Evolutionary conservation across 2,797 vertebrate species (phyloP), one percentile per base, ranked within the genome.

Genomic region (Gambelia wislizenii): DNA sequence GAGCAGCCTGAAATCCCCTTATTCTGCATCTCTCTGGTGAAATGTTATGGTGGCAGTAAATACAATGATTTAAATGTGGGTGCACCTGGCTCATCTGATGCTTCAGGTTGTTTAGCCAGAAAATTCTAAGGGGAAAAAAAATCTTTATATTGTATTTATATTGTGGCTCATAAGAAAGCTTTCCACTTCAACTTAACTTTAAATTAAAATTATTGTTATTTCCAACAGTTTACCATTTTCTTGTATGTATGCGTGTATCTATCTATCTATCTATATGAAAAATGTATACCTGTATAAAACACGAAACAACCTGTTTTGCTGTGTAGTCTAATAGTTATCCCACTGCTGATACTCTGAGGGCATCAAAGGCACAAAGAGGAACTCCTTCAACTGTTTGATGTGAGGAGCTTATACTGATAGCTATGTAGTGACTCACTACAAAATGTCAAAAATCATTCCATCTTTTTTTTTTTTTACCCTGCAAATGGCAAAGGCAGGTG

Each of bases 401-500:
- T n/a, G 44, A n/a, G 33, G 72, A 77, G 72, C 72, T 92, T 92
- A 85, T 14, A 14, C 86, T 85, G 89, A 83, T 7, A 74, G 14
- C 91, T 86, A 42, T 78, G 42, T 74, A 83, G 84, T 89, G 85
- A 87, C 83, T 89, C 85, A 61, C 39, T 69, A 49, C 83, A 91
- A 72, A 83, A 83, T 39, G 2, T 86, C 61, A 83, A 67, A 70
- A 90, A n/a, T n/a, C n/a, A n/a, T n/a, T n/a, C n/a, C n/a, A n/a
- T n/a, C n/a, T 22, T 59, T 59, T 59, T 22, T 59, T 52, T 49
- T 81, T 87, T 39, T 52, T 52, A 27, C 44, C 27, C 33, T 9
- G 33, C 75, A 49, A 2, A 42, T 16, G 59, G 36, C 49, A 77
- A 80, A 80, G 33, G 44, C 59, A 67, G 82, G 76, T 84, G 82